A percentile compares a stretch with the other conserved stretches of the same genome.
These are phyloP conservation scores for Colostygia pectinataria DNA, from an alignment of 2,888 invertebrate genomes.

Conservation along the genomic window DNA sequence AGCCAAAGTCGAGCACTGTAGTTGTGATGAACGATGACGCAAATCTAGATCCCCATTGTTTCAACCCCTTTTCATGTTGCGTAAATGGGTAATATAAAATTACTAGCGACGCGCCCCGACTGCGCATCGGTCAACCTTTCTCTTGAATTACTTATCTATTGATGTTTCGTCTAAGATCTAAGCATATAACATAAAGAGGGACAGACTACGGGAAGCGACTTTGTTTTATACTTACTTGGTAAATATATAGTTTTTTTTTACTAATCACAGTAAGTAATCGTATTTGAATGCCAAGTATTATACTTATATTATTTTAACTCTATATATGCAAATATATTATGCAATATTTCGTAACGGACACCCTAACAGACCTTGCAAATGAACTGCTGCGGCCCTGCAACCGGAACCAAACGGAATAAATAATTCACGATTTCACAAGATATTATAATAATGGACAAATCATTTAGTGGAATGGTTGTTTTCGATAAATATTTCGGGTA, in stretches of 20 bases:
- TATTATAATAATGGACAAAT: background rate
- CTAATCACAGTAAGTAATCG: too few relatives aligned
- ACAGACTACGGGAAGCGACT: too few relatives aligned
- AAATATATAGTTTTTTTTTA: too few relatives aligned
- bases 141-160: too few relatives aligned
- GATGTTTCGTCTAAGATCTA: too few relatives aligned
- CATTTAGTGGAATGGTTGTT: too few relatives aligned
- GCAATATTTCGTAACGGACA: constrained; percentile 5
- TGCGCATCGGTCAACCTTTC: too few relatives aligned
- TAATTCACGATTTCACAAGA: constrained; percentile 6
- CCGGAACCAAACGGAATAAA: constrained; percentile 8
- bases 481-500: too few relatives aligned
- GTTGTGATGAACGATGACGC: constrained; percentile 21
- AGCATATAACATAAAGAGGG: too few relatives aligned
- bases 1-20: background rate
- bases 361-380: background rate
- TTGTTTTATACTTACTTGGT: too few relatives aligned
- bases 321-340: constrained; percentile 15
- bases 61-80: constrained; percentile 7
- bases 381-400: constrained; percentile 10
- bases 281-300: too few relatives aligned
- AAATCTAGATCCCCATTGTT: constrained; percentile 26
- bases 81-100: background rate
- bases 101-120: too few relatives aligned
- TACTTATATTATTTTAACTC: background rate